Evolutionary conservation across 2,888 invertebrate species (phyloP).

Genomic region (Melolontha melolontha): DNA sequence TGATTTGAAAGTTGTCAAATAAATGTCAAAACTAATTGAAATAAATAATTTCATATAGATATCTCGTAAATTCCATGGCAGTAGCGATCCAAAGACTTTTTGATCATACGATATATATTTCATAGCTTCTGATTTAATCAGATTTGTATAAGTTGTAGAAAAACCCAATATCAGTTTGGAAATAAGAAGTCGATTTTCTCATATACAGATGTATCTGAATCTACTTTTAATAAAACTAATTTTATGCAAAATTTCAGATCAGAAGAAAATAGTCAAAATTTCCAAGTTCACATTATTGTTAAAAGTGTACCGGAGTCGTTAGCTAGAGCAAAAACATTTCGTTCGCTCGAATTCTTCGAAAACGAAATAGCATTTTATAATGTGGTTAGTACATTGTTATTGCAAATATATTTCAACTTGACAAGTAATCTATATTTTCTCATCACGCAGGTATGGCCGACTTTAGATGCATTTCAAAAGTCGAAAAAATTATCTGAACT

Average conservation of each 20-base stretch:
- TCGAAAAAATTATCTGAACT: conserved; percentile 53
- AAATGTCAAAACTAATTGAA: too few relatives aligned
- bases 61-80: too few relatives aligned
- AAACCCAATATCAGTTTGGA: too few relatives aligned
- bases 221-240: too few relatives aligned
- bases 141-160: too few relatives aligned
- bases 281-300: conserved; percentile 69
- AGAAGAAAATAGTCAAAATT: conserved; percentile 27
- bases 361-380: conserved; percentile 79
- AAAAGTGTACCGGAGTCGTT: conserved; percentile 77
- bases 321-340: conserved; percentile 73
- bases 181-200: too few relatives aligned
- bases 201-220: too few relatives aligned
- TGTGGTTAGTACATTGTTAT: conserved; percentile 54
- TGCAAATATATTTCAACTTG: neutral
- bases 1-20: too few relatives aligned
- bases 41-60: too few relatives aligned
- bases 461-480: conserved; percentile 63
- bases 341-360: conserved; percentile 75
- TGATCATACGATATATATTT: too few relatives aligned
- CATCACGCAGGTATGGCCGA: conserved; percentile 63
- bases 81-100: too few relatives aligned
- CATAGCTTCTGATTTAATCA: too few relatives aligned
- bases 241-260: conserved; percentile 15
- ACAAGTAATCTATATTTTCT: conserved; percentile 2